phyloP scores from a whole-genome alignment of 2,888 invertebrate genomes.

The Celastrina argiolus region DNA sequence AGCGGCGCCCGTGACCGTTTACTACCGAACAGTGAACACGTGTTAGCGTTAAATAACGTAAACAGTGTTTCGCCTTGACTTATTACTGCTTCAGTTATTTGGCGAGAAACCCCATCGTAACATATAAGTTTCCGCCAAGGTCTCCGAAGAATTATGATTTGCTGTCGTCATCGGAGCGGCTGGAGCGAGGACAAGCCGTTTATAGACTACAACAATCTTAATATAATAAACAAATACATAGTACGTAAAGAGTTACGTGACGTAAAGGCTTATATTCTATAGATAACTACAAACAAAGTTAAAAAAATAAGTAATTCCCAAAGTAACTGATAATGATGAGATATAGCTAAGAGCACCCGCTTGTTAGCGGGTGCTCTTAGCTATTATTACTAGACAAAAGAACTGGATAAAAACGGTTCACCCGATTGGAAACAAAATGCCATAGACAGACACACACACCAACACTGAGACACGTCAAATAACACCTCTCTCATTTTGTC shows the following conservation, averaged over 20 bases:
- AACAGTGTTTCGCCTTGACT: background rate
- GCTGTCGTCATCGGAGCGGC: background rate
- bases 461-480: too few relatives aligned
- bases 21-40: background rate
- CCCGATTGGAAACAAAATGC: too few relatives aligned
- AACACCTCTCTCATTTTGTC: too few relatives aligned
- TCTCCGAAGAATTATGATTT: constrained; percentile 2
- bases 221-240: background rate
- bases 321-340: too few relatives aligned
- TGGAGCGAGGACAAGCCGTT: constrained; percentile 4
- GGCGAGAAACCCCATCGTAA: constrained; percentile 16
- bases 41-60: background rate
- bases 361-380: too few relatives aligned
- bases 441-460: too few relatives aligned
- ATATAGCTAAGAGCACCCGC: too few relatives aligned
- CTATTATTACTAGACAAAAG: too few relatives aligned
- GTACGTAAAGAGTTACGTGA: background rate
- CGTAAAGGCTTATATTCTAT: too few relatives aligned
- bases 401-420: too few relatives aligned
- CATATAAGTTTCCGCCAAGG: constrained; percentile 13
- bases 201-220: background rate
- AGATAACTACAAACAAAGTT: too few relatives aligned
- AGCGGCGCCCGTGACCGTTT: background rate
- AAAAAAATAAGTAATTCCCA: too few relatives aligned
- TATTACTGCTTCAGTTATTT: background rate